These are phyloP conservation scores for Xanthia icteritia DNA, from an alignment of 2,888 invertebrate species.

Conservation along the genomic window DNA sequence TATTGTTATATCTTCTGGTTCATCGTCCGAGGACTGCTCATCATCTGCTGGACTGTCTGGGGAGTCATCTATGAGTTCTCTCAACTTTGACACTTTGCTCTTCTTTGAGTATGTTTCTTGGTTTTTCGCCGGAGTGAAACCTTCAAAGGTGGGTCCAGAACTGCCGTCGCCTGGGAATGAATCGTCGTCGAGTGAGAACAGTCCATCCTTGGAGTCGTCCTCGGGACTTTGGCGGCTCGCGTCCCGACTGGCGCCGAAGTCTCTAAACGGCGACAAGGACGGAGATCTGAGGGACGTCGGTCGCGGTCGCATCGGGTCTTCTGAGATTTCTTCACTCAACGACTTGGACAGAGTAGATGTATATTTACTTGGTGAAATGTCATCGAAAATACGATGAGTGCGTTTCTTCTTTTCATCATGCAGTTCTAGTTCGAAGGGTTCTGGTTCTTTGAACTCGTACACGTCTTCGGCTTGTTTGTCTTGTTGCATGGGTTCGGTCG, in stretches of 20 bases:
- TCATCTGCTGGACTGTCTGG: constrained; percentile 89
- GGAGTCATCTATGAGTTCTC: constrained; percentile 87
- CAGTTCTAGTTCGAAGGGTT: constrained; percentile 96
- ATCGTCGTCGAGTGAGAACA: constrained; percentile 91
- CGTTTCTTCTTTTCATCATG: constrained; percentile 90
- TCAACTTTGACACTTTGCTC: constrained; percentile 86
- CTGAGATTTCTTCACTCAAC: constrained; percentile 90
- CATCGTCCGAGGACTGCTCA: constrained; percentile 89
- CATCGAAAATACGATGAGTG: constrained; percentile 88
- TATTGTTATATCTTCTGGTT: constrained; percentile 76
- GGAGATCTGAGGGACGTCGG: constrained; percentile 82
- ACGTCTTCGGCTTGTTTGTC: constrained; percentile 92
- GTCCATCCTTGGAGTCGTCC: constrained; percentile 91
- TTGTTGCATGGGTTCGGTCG: constrained; percentile 74
- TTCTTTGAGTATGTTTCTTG: constrained; percentile 90
- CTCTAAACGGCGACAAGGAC: constrained; percentile 86
- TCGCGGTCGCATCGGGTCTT: constrained; percentile 80
- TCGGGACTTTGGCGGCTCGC: constrained; percentile 91
- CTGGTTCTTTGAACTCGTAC: constrained; percentile 97
- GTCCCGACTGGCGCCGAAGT: constrained; percentile 87
- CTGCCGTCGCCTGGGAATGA: constrained; percentile 90
- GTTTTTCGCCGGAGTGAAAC: constrained; percentile 90
- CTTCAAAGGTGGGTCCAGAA: constrained; percentile 89
- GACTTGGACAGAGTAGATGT: constrained; percentile 86
- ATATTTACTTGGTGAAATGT: constrained; percentile 88